phyloP scores from a whole-genome alignment of 2,888 invertebrate species.

The Autographa pulchrina region DNA sequence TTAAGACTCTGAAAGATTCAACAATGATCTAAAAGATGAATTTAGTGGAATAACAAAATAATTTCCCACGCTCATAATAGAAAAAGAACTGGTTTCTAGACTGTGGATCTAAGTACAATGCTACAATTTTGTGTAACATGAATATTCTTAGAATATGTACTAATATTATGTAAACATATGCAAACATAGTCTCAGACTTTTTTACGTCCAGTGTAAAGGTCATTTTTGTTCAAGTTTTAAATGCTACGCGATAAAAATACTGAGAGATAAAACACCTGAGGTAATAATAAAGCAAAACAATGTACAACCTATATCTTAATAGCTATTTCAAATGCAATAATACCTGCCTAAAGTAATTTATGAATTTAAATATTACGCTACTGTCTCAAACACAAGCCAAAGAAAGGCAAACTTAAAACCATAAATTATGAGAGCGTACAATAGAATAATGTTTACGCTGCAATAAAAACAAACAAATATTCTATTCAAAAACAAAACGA shows the following conservation, averaged over 20 bases:
- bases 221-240: not conserved
- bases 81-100: conserved; percentile 2
- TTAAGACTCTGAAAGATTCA: too few species aligned
- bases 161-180: not conserved
- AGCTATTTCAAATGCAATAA: not conserved
- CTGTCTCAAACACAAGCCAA: conserved; percentile 14
- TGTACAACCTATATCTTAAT: not conserved
- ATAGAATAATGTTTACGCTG: conserved; percentile 13
- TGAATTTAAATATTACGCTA: conserved; percentile 16
- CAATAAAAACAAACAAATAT: conserved; percentile 32
- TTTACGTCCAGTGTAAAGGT: not conserved
- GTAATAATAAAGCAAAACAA: not conserved
- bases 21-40: too few species aligned
- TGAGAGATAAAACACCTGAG: not conserved
- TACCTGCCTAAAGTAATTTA: conserved; percentile 6
- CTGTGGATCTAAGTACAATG: not conserved
- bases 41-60: not conserved
- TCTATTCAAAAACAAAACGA: conserved; percentile 56
- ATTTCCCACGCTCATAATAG: not conserved
- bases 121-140: not conserved
- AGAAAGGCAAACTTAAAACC: conserved; percentile 6
- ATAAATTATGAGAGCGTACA: conserved; percentile 30
- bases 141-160: not conserved
- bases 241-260: not conserved
- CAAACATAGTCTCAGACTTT: not conserved